These are phyloP conservation scores for Lates calcarifer DNA, from an alignment of 2,113 vertebrate genomes.

Conservation along the genomic window DNA sequence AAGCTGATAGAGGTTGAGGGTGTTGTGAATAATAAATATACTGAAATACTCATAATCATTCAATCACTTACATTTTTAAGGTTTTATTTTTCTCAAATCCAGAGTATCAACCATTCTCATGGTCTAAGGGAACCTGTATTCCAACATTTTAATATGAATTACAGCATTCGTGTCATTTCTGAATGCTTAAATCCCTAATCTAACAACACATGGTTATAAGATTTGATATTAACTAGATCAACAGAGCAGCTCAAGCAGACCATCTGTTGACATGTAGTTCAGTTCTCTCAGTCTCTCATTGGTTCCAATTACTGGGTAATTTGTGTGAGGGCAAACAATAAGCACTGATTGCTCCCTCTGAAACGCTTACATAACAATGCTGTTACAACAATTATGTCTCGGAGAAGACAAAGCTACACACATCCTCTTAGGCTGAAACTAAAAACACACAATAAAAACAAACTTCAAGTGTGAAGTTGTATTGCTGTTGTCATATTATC, in stretches of 20 bases:
- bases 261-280: not conserved
- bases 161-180: not conserved
- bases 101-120: not conserved
- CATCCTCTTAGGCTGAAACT: not conserved
- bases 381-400: constrained; percentile 49
- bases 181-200: not conserved
- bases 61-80: not conserved
- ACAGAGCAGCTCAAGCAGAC: not conserved
- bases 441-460: not conserved
- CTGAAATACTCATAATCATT: not conserved
- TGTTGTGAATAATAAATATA: constrained; percentile 17
- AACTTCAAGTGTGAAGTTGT: not conserved
- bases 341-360: constrained; percentile 43
- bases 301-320: constrained; percentile 47
- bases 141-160: not conserved
- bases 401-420: constrained; percentile 4
- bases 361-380: constrained; percentile 57
- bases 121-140: not conserved
- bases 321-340: constrained; percentile 45
- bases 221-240: not conserved
- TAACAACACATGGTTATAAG: not conserved
- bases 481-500: no score
- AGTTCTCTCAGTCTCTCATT: constrained; percentile 37
- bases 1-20: not conserved
- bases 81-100: constrained; percentile 14